phyloP scores from a whole-genome alignment of 2,797 vertebrate genomes.

The Galagoides demidoff region DNA sequence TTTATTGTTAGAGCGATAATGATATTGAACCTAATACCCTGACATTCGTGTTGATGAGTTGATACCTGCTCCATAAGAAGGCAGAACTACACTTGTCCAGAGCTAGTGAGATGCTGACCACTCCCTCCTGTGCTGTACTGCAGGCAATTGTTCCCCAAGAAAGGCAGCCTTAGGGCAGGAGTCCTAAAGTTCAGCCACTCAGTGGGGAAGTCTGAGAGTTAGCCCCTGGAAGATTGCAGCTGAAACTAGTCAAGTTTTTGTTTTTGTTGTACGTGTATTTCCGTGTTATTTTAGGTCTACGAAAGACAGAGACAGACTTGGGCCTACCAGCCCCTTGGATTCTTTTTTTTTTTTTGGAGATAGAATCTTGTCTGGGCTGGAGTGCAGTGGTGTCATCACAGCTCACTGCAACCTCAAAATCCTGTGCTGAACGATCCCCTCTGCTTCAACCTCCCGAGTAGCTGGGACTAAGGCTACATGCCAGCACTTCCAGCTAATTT shows the following conservation, averaged over 20 bases:
- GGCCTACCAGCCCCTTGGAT: background rate
- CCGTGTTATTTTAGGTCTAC: background rate
- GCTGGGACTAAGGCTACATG: background rate
- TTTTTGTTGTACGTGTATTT: background rate
- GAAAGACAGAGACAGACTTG: background rate
- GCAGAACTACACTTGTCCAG: background rate
- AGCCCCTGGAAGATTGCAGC: background rate
- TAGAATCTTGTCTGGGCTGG: background rate
- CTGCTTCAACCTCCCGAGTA: background rate
- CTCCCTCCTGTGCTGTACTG: background rate
- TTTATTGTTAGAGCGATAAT: background rate
- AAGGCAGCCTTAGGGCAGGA: background rate
- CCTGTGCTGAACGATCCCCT: background rate
- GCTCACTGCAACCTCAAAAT: background rate
- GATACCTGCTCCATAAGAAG: background rate
- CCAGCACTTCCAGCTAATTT: no score
- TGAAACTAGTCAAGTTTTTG: background rate
- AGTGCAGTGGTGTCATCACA: background rate
- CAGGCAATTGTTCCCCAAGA: background rate
- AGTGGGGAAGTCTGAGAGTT: background rate
- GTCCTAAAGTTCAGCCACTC: background rate
- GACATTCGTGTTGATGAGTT: background rate
- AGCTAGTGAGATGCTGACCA: background rate
- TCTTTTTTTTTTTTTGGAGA: background rate
- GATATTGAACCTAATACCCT: background rate